Conservation (phyloP, 2,888 invertebrate genomes). For the Pyralis farinalis region DNA sequence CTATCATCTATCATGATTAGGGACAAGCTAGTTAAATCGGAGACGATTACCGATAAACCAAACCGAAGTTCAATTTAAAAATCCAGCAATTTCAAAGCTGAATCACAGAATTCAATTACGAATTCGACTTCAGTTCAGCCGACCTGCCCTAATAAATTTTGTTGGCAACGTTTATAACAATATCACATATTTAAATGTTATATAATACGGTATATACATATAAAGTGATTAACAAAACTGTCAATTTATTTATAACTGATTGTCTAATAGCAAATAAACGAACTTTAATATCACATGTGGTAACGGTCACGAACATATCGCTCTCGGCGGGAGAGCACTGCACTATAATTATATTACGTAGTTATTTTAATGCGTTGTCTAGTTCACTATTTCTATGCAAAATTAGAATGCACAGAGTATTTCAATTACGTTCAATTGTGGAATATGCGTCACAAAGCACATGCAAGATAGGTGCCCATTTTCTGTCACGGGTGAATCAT, state of each 20-base stretch:
- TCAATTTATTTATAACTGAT: neutral
- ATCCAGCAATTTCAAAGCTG: too few species aligned
- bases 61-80: too few species aligned
- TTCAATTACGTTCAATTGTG: constrained; percentile 26
- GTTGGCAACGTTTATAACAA: too few species aligned
- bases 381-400: constrained; percentile 11
- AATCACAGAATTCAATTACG: too few species aligned
- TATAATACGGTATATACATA: too few species aligned
- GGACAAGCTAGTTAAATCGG: too few species aligned
- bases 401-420: constrained; percentile 9
- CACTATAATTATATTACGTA: constrained; percentile 23
- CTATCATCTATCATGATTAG: too few species aligned
- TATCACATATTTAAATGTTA: too few species aligned
- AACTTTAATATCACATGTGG: constrained; percentile 13
- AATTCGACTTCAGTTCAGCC: too few species aligned
- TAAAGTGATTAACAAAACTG: too few species aligned
- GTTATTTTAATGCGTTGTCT: constrained; percentile 32
- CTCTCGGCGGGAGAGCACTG: constrained; percentile 60
- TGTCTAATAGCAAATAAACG: neutral
- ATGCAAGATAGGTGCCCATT: constrained; percentile 34
- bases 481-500: constrained; percentile 52
- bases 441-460: constrained; percentile 48
- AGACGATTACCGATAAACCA: too few species aligned
- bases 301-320: constrained; percentile 29
- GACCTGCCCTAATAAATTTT: too few species aligned